Evolutionary conservation across 2,797 vertebrate genomes (phyloP).

Genomic region (Megaceryle alcyon): DNA sequence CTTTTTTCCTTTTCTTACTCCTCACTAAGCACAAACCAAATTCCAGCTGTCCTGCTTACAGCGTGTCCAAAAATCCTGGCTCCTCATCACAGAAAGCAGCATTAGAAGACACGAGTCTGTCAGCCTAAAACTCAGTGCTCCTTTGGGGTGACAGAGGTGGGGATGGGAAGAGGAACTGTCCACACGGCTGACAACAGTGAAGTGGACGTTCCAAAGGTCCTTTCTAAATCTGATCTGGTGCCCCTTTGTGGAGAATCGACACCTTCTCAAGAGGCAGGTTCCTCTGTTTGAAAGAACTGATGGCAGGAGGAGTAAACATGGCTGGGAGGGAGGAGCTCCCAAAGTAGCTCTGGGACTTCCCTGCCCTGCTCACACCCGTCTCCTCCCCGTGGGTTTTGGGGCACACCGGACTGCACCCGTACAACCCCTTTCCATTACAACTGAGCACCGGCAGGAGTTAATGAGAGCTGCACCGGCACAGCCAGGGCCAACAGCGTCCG

Average conservation of each 20-base stretch:
- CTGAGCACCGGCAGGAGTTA: background rate
- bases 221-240: background rate
- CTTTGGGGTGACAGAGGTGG: background rate
- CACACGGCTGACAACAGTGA: rapidly evolving
- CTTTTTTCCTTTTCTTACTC: background rate
- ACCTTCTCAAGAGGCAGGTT: background rate
- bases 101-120: background rate
- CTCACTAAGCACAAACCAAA: background rate
- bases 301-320: rapidly evolving
- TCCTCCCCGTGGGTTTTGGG: background rate
- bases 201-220: background rate
- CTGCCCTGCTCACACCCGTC: rapidly evolving
- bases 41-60: rapidly evolving
- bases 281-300: background rate
- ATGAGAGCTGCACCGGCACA: background rate
- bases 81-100: background rate
- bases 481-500: background rate
- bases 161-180: background rate
- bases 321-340: background rate
- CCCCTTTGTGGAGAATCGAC: background rate
- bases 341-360: background rate
- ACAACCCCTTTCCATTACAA: background rate
- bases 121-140: background rate
- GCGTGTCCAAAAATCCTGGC: background rate
- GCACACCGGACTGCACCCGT: background rate